A percentile compares a stretch with the other conserved stretches of the same genome.
phyloP scores from a whole-genome alignment of 92 coral and sea anemone genomes.

The Phenganax marumi region DNA sequence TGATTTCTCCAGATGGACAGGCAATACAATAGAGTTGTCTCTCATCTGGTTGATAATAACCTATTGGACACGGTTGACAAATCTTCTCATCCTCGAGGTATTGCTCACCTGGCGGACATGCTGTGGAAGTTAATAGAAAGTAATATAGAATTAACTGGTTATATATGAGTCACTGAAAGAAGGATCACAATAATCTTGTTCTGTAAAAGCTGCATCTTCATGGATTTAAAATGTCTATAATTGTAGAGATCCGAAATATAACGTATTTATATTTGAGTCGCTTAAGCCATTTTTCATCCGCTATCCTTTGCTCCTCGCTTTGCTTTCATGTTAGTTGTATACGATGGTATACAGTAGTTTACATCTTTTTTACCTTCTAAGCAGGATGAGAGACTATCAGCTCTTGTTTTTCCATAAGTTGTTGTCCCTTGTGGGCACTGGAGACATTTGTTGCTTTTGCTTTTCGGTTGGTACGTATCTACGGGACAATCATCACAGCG shows the following conservation, averaged over 20 bases:
- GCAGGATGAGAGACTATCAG: background rate
- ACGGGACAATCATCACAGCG: conserved; percentile 18
- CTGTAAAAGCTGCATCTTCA: too few relatives aligned
- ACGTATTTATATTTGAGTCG: too few relatives aligned
- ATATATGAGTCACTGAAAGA: background rate
- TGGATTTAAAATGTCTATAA: too few relatives aligned
- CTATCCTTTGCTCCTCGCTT: too few relatives aligned
- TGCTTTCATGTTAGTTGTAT: too few relatives aligned
- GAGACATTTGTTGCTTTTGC: conserved; percentile 6
- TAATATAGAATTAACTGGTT: too few relatives aligned
- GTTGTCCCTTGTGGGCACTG: conserved; percentile 10
- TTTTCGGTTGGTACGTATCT: conserved; percentile 26
- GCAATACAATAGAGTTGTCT: background rate
- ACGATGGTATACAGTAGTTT: too few relatives aligned
- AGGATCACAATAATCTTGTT: background rate
- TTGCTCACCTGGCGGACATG: conserved; percentile 8
- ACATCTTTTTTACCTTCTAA: background rate
- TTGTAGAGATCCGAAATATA: too few relatives aligned
- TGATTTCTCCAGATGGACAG: background rate
- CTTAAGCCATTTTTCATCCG: too few relatives aligned
- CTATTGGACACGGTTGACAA: conserved; percentile 2
- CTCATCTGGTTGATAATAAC: background rate
- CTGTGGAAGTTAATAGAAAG: background rate
- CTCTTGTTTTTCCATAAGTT: conserved; percentile 9
- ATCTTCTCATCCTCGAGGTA: background rate